phyloP scores from a whole-genome alignment of 2,113 vertebrate genomes.

The Mesoclemmys tuberculata region DNA sequence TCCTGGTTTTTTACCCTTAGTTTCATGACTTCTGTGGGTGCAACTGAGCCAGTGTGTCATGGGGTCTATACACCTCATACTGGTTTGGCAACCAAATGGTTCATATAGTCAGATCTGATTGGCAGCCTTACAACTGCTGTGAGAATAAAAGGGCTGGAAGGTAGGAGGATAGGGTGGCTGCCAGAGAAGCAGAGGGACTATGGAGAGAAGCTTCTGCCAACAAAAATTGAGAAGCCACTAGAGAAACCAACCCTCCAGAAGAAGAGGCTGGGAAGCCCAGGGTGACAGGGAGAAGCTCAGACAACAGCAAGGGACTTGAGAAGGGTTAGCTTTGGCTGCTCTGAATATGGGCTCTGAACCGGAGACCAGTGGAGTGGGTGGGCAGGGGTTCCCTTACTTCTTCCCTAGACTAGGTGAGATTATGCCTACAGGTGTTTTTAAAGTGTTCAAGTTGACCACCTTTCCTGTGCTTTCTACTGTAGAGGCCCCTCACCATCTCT shows the following conservation, averaged over 20 bases:
- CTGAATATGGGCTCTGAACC: neutral
- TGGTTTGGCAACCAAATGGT: neutral
- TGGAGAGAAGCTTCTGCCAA: neutral
- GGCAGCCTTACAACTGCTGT: neutral
- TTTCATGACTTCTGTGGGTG: neutral
- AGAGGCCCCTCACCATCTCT: too few relatives aligned
- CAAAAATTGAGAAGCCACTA: neutral
- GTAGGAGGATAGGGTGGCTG: neutral
- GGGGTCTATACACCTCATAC: neutral
- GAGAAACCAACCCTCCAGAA: neutral
- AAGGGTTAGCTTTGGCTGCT: neutral
- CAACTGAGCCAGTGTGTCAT: neutral
- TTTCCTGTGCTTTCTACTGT: too few relatives aligned
- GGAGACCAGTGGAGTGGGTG: neutral
- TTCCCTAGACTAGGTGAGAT: too few relatives aligned
- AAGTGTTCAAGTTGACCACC: too few relatives aligned
- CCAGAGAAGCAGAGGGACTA: neutral
- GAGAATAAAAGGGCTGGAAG: neutral
- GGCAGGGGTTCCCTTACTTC: too few relatives aligned
- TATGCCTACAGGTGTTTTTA: too few relatives aligned
- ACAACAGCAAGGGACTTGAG: neutral
- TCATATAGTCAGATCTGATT: neutral
- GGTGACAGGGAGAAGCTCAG: neutral
- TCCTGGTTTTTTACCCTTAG: neutral
- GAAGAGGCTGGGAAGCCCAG: neutral